These are phyloP conservation scores for Arctopsyche grandis DNA, from an alignment of 1,140 invertebrate genomes.

Conservation along the genomic window DNA sequence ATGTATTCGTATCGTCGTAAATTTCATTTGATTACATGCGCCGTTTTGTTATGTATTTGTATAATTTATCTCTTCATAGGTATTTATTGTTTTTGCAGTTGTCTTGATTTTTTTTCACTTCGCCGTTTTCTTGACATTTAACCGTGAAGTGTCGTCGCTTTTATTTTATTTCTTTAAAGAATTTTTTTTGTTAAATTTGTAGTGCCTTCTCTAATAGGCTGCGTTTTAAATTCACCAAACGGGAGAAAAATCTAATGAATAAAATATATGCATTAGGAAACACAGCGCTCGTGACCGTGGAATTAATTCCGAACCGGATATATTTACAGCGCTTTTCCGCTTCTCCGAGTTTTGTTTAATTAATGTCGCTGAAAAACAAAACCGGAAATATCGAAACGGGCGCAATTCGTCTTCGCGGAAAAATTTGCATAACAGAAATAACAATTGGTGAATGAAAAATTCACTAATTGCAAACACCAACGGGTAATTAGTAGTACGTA, in stretches of 20 bases:
- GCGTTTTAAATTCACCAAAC: too few species aligned
- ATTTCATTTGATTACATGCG: neutral
- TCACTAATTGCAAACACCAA: too few species aligned
- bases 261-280: constrained; percentile 11
- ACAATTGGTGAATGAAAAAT: too few species aligned
- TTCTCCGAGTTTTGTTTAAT: neutral
- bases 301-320: constrained; percentile 15
- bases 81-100: neutral
- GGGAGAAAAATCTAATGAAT: neutral
- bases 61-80: neutral
- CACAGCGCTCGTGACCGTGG: neutral
- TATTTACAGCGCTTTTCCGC: constrained; percentile 22
- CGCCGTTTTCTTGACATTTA: neutral
- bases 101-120: too few species aligned
- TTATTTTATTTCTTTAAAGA: neutral
- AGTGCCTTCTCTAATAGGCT: too few species aligned
- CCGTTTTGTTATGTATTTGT: neutral
- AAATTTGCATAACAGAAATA: too few species aligned
- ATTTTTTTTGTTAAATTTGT: too few species aligned
- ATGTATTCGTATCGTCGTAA: neutral
- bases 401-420: too few species aligned
- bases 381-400: neutral
- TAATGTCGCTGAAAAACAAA: neutral
- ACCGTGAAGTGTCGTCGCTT: neutral
- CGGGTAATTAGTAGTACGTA: too few species aligned